Conservation (phyloP, 1,140 invertebrate species). For the Drosophila asahinai region DNA sequence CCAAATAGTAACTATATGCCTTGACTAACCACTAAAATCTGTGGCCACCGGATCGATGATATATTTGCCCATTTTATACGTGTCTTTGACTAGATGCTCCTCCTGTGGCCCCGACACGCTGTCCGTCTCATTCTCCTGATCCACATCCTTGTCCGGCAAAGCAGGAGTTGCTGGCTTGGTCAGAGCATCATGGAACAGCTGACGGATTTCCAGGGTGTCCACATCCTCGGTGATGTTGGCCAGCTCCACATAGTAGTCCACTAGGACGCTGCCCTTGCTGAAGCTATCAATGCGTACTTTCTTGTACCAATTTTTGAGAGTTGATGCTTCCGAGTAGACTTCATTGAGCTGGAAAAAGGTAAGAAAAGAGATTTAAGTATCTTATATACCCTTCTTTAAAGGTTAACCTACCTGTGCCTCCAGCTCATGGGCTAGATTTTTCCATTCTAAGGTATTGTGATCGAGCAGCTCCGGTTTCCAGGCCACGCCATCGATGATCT, state of each 20-base stretch:
- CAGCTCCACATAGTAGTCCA: conserved; percentile 94
- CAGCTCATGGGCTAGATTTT: conserved; percentile 92
- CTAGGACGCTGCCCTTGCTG: conserved; percentile 93
- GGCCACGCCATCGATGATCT: conserved; percentile 91
- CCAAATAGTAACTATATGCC: too few species aligned
- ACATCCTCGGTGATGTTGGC: conserved; percentile 91
- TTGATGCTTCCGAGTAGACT: conserved; percentile 91
- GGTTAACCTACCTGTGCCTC: conserved; percentile 88
- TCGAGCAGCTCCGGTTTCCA: conserved; percentile 95
- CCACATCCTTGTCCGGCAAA: conserved; percentile 86
- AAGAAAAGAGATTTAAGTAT: not conserved
- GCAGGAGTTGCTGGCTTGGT: conserved; percentile 86
- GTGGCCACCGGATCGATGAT: conserved; percentile 93
- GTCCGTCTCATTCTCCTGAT: conserved; percentile 86
- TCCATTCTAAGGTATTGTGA: conserved; percentile 94
- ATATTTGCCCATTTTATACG: conserved; percentile 91
- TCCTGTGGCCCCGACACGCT: conserved; percentile 62
- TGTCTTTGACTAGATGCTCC: conserved; percentile 86
- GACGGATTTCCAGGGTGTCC: conserved; percentile 92
- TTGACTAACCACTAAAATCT: conserved; percentile 92
- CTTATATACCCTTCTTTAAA: too few species aligned
- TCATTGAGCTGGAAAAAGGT: conserved; percentile 89
- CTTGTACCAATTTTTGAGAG: conserved; percentile 93
- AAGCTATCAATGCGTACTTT: conserved; percentile 94
- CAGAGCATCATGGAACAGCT: conserved; percentile 92